phyloP scores from a whole-genome alignment of 2,797 vertebrate genomes.

The Lagodon rhomboides region DNA sequence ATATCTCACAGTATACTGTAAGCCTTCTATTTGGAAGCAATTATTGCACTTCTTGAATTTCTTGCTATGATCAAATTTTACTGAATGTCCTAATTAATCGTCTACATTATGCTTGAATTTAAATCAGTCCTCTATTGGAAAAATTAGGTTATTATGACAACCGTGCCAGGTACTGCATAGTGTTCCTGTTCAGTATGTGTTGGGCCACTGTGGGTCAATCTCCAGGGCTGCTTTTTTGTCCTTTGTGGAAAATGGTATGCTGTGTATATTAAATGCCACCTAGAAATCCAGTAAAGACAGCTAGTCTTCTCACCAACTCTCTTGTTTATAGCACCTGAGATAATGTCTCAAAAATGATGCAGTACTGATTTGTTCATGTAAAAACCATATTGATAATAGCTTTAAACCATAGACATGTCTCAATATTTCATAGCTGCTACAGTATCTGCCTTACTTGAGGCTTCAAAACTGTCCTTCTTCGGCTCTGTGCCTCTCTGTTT shows the following conservation, averaged over 20 bases:
- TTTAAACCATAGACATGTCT: slow-evolving; percentile 1
- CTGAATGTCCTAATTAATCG: neutral
- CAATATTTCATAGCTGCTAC: neutral
- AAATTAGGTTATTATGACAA: neutral
- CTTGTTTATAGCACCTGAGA: neutral
- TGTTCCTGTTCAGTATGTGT: neutral
- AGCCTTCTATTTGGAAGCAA: neutral
- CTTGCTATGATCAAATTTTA: neutral
- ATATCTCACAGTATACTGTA: neutral
- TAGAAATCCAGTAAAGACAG: no score
- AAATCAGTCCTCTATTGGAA: neutral
- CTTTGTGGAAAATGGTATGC: neutral
- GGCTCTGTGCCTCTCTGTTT: slow-evolving; percentile 16
- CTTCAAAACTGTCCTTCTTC: slow-evolving; percentile 10
- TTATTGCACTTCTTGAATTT: neutral
- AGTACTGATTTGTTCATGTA: neutral
- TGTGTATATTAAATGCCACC: no score
- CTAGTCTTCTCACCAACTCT: neutral
- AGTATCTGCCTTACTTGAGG: neutral
- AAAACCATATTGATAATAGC: neutral
- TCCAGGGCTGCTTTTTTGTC: neutral
- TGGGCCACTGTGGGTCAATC: neutral
- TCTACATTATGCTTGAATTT: no score
- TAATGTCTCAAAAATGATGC: neutral
- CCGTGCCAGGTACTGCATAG: neutral